A percentile compares a stretch with the other conserved stretches of the same genome.
These are phyloP conservation scores for Scolanthus callimorphus DNA, from an alignment of 92 coral and sea anemone genomes.

Conservation along the genomic window DNA sequence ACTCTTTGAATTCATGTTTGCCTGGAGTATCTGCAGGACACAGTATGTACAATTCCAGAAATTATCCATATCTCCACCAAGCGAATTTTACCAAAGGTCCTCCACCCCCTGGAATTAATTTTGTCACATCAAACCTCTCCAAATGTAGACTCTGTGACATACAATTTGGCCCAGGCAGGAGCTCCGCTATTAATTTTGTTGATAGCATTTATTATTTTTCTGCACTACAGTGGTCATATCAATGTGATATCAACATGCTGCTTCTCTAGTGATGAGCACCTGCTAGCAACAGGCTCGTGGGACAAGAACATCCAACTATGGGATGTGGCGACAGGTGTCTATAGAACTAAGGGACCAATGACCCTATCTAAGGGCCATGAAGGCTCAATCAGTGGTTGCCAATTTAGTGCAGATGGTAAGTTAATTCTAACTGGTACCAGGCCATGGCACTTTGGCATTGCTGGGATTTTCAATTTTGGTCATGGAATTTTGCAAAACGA, in stretches of 20 bases:
- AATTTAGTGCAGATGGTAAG: constrained; percentile 92
- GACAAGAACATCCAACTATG: constrained; percentile 92
- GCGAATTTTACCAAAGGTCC: no score
- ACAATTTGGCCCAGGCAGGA: no score
- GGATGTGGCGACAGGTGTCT: constrained; percentile 96
- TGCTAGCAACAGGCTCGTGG: constrained; percentile 97
- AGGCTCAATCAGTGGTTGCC: constrained; percentile 94
- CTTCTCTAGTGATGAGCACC: constrained; percentile 84
- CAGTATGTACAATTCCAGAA: no score
- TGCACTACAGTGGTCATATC: constrained; percentile 55
- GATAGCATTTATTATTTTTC: not conserved
- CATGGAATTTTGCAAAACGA: no score
- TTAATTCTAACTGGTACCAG: not conserved
- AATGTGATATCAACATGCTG: constrained; percentile 89
- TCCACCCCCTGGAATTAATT: no score
- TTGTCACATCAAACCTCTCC: no score
- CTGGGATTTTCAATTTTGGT: no score
- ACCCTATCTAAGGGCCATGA: constrained; percentile 94
- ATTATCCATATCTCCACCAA: no score
- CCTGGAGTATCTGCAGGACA: no score
- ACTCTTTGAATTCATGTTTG: no score
- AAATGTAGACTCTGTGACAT: no score
- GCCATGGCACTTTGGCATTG: no score
- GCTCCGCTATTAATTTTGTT: not conserved
- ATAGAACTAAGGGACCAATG: constrained; percentile 90